phyloP scores from a whole-genome alignment of 23 tunicate genomes.

The Halocynthia roretzi region DNA sequence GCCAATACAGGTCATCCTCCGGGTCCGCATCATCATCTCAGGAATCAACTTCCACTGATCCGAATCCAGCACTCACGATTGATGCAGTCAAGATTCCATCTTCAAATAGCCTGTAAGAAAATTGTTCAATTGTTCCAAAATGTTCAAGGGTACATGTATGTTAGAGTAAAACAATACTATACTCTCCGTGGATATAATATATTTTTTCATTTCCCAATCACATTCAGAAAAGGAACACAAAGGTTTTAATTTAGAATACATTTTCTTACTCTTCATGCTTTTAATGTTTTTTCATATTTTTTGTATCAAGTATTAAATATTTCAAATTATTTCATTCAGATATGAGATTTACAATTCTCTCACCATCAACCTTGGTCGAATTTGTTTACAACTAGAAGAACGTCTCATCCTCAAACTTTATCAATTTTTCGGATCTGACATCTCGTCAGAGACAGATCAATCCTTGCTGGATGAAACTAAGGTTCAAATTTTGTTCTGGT shows the following conservation, averaged over 20 bases:
- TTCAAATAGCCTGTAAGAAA: slow-evolving; percentile 9
- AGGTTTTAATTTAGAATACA: too few relatives aligned
- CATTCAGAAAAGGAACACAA: too few relatives aligned
- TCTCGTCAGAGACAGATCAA: slow-evolving; percentile 29
- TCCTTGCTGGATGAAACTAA: slow-evolving; percentile 71
- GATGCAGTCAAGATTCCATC: slow-evolving; percentile 27
- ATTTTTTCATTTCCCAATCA: too few relatives aligned
- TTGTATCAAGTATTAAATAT: background rate
- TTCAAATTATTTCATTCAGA: slow-evolving; percentile 7
- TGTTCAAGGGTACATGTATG: background rate
- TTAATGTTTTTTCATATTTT: too few relatives aligned
- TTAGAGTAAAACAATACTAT: too few relatives aligned
- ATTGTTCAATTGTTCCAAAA: background rate
- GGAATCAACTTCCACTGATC: slow-evolving; percentile 25
- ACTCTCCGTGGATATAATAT: too few relatives aligned
- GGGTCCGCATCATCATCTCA: background rate
- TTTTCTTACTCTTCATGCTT: too few relatives aligned
- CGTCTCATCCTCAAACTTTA: slow-evolving; percentile 60
- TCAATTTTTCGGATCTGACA: slow-evolving; percentile 45
- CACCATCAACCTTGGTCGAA: slow-evolving; percentile 30
- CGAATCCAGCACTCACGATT: slow-evolving; percentile 22
- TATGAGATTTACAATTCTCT: slow-evolving; percentile 79
- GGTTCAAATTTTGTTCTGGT: slow-evolving; percentile 1
- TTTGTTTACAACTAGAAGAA: slow-evolving; percentile 61
- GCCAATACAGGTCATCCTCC: slow-evolving; percentile 15